Percentiles rank a stretch among this genome's conserved stretches.
Evolutionary conservation across 2,797 vertebrate genomes (phyloP).

Genomic region (Platyrinchus mystaceus): DNA sequence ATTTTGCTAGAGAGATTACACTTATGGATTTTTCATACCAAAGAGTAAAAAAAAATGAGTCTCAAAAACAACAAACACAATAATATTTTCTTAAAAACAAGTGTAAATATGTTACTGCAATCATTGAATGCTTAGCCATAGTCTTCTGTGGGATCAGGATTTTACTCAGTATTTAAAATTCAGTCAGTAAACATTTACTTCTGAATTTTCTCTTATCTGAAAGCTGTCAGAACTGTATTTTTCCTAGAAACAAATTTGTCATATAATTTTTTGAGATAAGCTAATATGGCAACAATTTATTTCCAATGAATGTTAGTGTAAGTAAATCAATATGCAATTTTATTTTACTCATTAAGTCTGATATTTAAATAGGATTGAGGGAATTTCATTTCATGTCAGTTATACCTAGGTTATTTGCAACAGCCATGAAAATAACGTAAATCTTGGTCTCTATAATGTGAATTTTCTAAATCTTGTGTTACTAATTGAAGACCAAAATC

Average conservation of each 20-base stretch:
- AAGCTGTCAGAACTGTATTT: not conserved
- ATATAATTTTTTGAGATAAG: not conserved
- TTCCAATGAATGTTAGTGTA: not conserved
- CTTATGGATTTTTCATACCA: not conserved
- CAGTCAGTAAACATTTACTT: not conserved
- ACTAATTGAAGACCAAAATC: constrained; percentile 86
- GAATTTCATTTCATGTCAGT: constrained; percentile 56
- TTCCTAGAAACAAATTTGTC: not conserved
- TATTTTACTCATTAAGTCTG: constrained; percentile 35
- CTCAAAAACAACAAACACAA: not conserved
- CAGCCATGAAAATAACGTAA: constrained; percentile 53
- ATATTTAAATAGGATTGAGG: constrained; percentile 41
- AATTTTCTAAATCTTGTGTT: constrained; percentile 80
- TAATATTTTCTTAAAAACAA: not conserved
- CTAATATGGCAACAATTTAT: not conserved
- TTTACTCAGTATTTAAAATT: not conserved
- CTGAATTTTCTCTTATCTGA: not conserved
- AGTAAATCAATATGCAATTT: not conserved
- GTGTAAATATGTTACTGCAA: not conserved
- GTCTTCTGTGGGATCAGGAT: not conserved
- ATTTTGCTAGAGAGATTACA: not conserved
- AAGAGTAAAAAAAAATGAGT: not conserved
- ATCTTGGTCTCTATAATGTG: constrained; percentile 77
- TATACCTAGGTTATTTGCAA: constrained; percentile 58
- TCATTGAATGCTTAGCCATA: not conserved